Percentiles rank a stretch among this genome's conserved stretches.
Conservation (phyloP, 2,888 invertebrate species). For the Melolontha melolontha region DNA sequence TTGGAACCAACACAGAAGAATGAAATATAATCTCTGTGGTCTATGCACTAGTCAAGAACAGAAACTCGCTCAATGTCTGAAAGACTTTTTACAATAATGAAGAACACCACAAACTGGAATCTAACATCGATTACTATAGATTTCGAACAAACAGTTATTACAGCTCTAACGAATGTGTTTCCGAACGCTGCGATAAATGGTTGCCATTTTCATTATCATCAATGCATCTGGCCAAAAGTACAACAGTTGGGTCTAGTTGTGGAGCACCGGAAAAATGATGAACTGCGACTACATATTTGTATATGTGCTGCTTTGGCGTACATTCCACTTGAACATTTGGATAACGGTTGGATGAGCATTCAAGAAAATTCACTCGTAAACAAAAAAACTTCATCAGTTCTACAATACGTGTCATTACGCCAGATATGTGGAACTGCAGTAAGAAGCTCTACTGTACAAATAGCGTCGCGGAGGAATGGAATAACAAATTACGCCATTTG, state of each 20-base stretch:
- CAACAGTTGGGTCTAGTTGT: conserved; percentile 38
- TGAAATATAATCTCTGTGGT: conserved; percentile 23
- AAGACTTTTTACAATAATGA: conserved; percentile 22
- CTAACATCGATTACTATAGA: conserved; percentile 20
- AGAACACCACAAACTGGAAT: conserved; percentile 12
- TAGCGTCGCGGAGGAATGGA: too few relatives aligned
- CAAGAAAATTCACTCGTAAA: too few relatives aligned
- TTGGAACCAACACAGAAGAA: background rate
- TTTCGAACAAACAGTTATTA: conserved; percentile 40
- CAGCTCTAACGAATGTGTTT: conserved; percentile 38
- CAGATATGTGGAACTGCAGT: too few relatives aligned
- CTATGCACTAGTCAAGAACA: conserved; percentile 15
- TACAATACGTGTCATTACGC: too few relatives aligned
- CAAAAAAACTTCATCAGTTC: too few relatives aligned
- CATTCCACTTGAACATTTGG: conserved; percentile 15
- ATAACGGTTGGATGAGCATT: too few relatives aligned
- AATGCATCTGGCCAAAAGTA: conserved; percentile 44
- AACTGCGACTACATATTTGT: conserved; percentile 27
- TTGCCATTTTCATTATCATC: conserved; percentile 43
- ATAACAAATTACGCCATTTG: too few relatives aligned
- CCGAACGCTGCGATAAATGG: conserved; percentile 31
- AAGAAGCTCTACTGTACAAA: too few relatives aligned
- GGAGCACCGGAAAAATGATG: conserved; percentile 34
- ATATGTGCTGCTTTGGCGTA: conserved; percentile 43
- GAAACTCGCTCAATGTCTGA: conserved; percentile 10